These are phyloP conservation scores for Mylabris phalerata DNA, from an alignment of 1,140 invertebrate species.

Conservation along the genomic window DNA sequence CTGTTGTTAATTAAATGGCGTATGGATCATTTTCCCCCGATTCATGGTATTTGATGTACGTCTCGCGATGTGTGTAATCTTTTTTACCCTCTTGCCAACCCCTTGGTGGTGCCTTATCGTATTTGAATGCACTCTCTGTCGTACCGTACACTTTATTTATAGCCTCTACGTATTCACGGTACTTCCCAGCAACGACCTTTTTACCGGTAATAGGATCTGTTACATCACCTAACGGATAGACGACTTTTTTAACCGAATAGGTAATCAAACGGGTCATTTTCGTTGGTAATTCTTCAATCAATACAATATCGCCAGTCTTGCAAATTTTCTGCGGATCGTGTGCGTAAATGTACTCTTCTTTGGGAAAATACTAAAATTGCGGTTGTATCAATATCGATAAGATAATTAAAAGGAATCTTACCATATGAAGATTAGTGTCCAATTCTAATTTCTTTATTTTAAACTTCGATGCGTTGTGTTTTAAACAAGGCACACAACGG, in stretches of 20 bases:
- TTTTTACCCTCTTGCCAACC: constrained; percentile 73
- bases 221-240: constrained; percentile 75
- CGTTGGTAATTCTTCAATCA: constrained; percentile 64
- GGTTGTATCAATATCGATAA: constrained; percentile 23
- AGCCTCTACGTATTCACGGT: constrained; percentile 67
- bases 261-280: constrained; percentile 69
- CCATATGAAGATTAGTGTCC: constrained; percentile 62
- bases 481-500: constrained; percentile 63
- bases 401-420: constrained; percentile 31
- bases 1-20: constrained; percentile 18
- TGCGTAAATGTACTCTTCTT: constrained; percentile 63
- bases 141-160: constrained; percentile 64
- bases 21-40: constrained; percentile 56
- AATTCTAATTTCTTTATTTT: constrained; percentile 61
- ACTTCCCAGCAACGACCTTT: constrained; percentile 61
- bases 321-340: constrained; percentile 69
- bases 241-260: constrained; percentile 69
- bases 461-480: constrained; percentile 70
- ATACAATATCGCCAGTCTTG: constrained; percentile 74
- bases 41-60: constrained; percentile 68
- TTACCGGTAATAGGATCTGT: constrained; percentile 77
- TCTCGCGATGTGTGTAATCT: constrained; percentile 71
- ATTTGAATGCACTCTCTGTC: constrained; percentile 60
- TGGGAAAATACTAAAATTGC: constrained; percentile 66
- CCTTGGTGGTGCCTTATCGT: constrained; percentile 66